Base-by-base conservation (phyloP, 2,113 vertebrate genomes). In the Gobio gobio region DNA sequence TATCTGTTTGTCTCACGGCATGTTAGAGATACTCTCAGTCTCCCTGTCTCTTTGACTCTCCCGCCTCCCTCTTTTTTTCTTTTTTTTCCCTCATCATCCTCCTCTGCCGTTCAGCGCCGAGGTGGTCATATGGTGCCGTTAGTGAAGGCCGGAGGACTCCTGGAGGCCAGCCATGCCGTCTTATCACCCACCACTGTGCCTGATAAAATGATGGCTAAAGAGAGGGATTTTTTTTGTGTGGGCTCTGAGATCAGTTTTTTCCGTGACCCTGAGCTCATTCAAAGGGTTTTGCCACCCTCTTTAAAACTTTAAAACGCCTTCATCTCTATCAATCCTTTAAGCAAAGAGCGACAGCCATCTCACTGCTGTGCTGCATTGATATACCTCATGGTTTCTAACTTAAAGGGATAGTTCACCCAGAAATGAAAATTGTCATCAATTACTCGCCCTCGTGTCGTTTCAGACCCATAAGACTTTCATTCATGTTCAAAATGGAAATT, bases 201-300 rank as follows among this genome's bases (percentile, higher is more conserved):
- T 88, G 88, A 83, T 73, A 70, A 86, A 87, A 78, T 8, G 0
- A 68, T 85, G 61, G 64, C 47, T 66, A 83, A 88, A 86, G 75
- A 85, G 58, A 2, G 72, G 87, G 87, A 80, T 87, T 56, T 83
- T 45, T 40, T 3, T 40, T 82, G 77, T 54, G 18, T 84, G 78
- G 22, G 78, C 82, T 66, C 40, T 40, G 82, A 64, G 70, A 79
- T 78, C 1, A 83, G 49, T 83, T 80, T 78, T 9, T 58, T 47
- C 82, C 49, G 24, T 85, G 79, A 82, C 88, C 75, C 87, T 82
- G 29, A 36, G 18, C 82, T 86, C 47, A 49, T n/a, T 82, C 56
- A 79, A 74, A 66, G 66, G 45, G n/a, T 43, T 77, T 70, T 68
- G 74, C 68, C 40, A 16, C 51, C 22, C 26, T 40, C 54, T 82